A percentile compares a stretch with the other conserved stretches of the same genome.
Evolutionary conservation across 2,888 invertebrate genomes (phyloP).

Genomic region (Liposcelis brunnea): DNA sequence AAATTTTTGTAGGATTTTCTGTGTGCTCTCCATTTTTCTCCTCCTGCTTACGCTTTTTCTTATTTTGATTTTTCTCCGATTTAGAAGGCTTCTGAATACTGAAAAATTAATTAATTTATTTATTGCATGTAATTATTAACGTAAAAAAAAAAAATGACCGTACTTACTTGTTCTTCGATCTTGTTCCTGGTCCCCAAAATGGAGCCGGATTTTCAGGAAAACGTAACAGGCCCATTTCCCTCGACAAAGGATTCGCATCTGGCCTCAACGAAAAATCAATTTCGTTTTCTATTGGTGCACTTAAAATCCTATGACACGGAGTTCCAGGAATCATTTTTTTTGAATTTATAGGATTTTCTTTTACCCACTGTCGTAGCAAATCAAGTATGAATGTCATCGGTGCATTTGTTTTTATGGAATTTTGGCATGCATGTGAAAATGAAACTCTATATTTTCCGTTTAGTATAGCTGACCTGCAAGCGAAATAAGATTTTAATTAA

Average conservation of each 20-base stretch:
- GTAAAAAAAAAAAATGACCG: conserved; percentile 10
- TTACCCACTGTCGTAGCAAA: conserved; percentile 67
- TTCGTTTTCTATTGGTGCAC: neutral
- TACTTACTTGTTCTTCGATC: conserved; percentile 56
- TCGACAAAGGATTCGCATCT: conserved; percentile 65
- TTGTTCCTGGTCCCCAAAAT: conserved; percentile 82
- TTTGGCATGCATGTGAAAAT: conserved; percentile 73
- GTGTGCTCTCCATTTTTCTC: conserved; percentile 6
- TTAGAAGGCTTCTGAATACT: conserved; percentile 35
- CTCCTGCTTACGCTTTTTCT: conserved; percentile 27
- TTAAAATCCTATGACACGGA: conserved; percentile 12
- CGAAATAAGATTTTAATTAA: conserved; percentile 9
- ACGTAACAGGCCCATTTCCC: conserved; percentile 50
- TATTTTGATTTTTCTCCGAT: conserved; percentile 48
- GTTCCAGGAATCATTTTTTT: conserved; percentile 33
- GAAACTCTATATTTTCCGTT: conserved; percentile 86
- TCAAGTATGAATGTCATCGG: conserved; percentile 81
- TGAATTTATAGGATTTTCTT: conserved; percentile 43
- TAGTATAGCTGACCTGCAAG: conserved; percentile 66
- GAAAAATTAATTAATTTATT: conserved; percentile 9
- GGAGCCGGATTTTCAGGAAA: conserved; percentile 77
- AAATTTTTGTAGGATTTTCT: neutral
- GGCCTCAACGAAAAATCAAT: conserved; percentile 40
- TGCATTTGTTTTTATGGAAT: conserved; percentile 85
- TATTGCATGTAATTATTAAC: conserved; percentile 1